phyloP scores from a whole-genome alignment of 2,888 invertebrate genomes.

The Callosobruchus maculatus region DNA sequence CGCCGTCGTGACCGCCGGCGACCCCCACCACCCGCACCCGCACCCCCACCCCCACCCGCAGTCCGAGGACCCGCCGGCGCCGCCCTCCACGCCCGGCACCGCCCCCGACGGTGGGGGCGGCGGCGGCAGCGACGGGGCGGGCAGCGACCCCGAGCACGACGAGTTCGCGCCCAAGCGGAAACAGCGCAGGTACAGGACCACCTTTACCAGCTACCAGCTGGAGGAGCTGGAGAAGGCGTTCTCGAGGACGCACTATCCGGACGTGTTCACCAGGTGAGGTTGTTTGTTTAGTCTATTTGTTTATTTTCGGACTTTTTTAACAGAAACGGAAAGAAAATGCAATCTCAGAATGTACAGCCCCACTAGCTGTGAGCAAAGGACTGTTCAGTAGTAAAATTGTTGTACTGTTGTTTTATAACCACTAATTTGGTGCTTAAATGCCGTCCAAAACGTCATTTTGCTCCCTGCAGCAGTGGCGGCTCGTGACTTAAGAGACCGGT shows the following conservation, averaged over 20 bases:
- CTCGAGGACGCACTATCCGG: constrained; percentile 95
- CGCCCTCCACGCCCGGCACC: constrained; percentile 21
- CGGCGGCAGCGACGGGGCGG: constrained; percentile 53
- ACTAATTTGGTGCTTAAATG: too few species aligned
- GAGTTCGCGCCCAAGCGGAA: constrained; percentile 85
- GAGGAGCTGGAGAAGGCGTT: constrained; percentile 97
- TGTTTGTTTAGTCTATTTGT: too few species aligned
- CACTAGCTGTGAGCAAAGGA: too few species aligned
- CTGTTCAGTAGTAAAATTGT: too few species aligned
- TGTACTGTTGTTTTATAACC: too few species aligned
- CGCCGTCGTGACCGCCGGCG: constrained; percentile 25
- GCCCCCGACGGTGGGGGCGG: constrained; percentile 27
- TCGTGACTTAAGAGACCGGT: too few species aligned
- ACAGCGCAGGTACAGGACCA: constrained; percentile 88
- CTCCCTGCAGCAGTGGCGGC: too few species aligned
- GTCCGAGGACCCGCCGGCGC: constrained; percentile 38
- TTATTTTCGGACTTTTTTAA: too few species aligned
- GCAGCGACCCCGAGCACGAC: constrained; percentile 60
- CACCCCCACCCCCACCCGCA: constrained; percentile 47
- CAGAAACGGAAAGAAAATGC: too few species aligned
- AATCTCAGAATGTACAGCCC: too few species aligned
- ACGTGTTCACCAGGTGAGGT: constrained; percentile 91
- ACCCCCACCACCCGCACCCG: constrained; percentile 8
- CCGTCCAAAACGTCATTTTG: too few species aligned
- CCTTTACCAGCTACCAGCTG: constrained; percentile 90